Evolutionary conservation across 2,797 vertebrate species (phyloP).

Genomic region (Falco biarmicus): DNA sequence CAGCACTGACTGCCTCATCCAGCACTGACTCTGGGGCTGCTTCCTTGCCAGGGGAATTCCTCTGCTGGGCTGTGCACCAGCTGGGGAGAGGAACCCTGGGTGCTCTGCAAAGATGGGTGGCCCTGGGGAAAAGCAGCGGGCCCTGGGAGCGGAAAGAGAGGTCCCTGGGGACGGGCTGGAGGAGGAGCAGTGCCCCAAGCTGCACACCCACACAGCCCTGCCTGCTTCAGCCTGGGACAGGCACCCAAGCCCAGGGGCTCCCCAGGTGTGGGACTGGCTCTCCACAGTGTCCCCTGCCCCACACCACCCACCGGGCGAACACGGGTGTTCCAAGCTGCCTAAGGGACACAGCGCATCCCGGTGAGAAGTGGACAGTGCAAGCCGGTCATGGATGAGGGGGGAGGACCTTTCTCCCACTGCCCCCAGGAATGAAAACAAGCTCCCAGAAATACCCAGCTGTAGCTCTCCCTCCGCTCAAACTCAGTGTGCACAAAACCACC

Average conservation of each 20-base stretch:
- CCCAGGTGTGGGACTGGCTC: accelerated
- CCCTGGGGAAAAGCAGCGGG: background rate
- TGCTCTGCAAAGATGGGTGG: background rate
- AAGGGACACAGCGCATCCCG: accelerated
- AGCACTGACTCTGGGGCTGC: background rate
- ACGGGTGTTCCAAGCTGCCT: background rate
- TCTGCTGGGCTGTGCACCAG: background rate
- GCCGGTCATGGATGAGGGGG: background rate
- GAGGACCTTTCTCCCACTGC: background rate
- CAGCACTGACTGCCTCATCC: background rate
- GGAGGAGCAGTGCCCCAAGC: background rate
- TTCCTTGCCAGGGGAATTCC: slow-evolving; percentile 13
- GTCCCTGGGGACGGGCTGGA: background rate
- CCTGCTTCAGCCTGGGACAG: background rate
- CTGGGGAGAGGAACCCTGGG: background rate
- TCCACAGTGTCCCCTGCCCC: background rate
- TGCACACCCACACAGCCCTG: accelerated
- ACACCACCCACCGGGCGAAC: background rate
- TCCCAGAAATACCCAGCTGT: background rate
- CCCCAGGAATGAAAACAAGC: background rate
- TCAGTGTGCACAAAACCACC: accelerated
- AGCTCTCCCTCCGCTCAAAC: background rate
- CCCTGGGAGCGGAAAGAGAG: background rate
- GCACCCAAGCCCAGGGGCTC: background rate
- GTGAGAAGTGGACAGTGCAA: accelerated